Base-by-base conservation (phyloP, 2,888 invertebrate genomes). In the Apantesis nais region DNA sequence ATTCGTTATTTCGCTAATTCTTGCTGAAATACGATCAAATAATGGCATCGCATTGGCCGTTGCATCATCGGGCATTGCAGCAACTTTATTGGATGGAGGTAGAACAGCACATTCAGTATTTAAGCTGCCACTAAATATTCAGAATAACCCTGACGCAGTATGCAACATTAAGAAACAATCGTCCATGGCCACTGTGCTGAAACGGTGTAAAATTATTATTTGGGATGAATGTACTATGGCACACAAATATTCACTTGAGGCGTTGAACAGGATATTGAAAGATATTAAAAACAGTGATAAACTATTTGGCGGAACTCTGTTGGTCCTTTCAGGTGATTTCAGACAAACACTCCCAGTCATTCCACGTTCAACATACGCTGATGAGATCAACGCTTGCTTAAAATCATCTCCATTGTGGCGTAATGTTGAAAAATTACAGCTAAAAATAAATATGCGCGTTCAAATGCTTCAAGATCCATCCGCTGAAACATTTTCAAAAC, bases 161-260 rank as follows among this genome's bases (percentile, higher is more conserved):
- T 85, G 83, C 71, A 83, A 86, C 74, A 79, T 82, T 34, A 79
- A 78, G 67, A 84, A 82, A 79, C 76, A 81, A 77, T 82, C 82
- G 31, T 75, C 74, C 58, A 84, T 85, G 77, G 78, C 83, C 68
- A 79, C 71, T 8, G 8, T 8, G 39, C 39, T 34, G 34, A 34
- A 34, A 34, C 34, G 5, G 34, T 34, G 34, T 34, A 34, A 4
- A 34, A 34, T 34, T 34, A 34, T 34, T 5, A 34, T 34, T 34
- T 34, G 34, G 34, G 5, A 34, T 34, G 34, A 34, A 34, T 34
- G 34, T 5, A 34, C 34, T 34, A 82, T 82, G 81, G 75, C 83
- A 74, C 77, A 82, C 76, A 82, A 79, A 68, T 72, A 75, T 70
- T 79, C 80, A 70, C 74, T 83, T 74, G 81, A 82, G 76, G 80